Evolutionary conservation across 1,140 invertebrate species (phyloP).

Genomic region (Atta cephalotes): DNA sequence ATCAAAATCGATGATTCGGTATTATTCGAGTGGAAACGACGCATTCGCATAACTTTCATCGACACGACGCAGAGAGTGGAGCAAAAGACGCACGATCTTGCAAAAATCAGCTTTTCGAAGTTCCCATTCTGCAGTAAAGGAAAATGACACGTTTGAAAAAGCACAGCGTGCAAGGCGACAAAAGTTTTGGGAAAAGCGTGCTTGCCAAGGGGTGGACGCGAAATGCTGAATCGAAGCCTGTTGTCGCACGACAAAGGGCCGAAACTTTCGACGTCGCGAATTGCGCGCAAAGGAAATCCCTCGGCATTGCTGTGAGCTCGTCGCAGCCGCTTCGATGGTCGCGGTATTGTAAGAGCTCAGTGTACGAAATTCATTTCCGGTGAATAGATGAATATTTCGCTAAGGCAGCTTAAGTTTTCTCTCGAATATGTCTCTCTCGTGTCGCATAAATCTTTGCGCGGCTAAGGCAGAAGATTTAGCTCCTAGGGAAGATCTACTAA

Average conservation of each 20-base stretch:
- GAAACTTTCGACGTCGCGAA: conserved; percentile 43
- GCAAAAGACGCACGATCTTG: conserved; percentile 11
- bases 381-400: conserved; percentile 33
- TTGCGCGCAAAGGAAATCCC: conserved; percentile 40
- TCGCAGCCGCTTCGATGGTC: conserved; percentile 23
- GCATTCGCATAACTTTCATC: conserved; percentile 20
- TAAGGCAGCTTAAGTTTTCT: conserved; percentile 36
- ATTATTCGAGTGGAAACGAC: conserved; percentile 34
- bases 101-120: conserved; percentile 25
- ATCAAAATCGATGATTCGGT: conserved; percentile 42
- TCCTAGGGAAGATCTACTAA: not conserved
- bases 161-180: not conserved
- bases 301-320: conserved; percentile 28
- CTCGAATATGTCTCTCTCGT: conserved; percentile 23
- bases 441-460: conserved; percentile 9
- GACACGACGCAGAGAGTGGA: not conserved
- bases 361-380: conserved; percentile 41
- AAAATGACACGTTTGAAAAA: conserved; percentile 13
- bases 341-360: conserved; percentile 23
- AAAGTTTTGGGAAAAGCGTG: conserved; percentile 46
- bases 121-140: conserved; percentile 4
- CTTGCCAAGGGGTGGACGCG: conserved; percentile 25
- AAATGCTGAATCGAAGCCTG: conserved; percentile 49
- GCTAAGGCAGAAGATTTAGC: conserved; percentile 26
- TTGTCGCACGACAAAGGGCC: conserved; percentile 35